phyloP scores from a whole-genome alignment of 2,797 vertebrate species.

The Enteromius argenteus region DNA sequence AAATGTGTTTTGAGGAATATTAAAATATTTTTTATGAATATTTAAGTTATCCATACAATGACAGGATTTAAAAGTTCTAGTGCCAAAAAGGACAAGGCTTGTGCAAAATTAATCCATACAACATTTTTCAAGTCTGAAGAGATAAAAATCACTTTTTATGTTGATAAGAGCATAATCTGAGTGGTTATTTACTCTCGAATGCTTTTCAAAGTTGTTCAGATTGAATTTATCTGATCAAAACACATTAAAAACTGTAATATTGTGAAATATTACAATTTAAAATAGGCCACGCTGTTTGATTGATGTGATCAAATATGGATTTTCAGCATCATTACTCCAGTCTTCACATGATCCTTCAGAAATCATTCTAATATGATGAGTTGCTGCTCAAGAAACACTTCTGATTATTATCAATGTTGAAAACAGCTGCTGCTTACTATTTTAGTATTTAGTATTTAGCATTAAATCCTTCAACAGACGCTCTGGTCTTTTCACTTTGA shows the following conservation, averaged over 20 bases:
- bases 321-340: neutral
- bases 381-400: neutral
- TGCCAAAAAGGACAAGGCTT: neutral
- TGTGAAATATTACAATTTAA: neutral
- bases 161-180: neutral
- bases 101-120: neutral
- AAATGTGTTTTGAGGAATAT: neutral
- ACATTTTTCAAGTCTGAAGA: neutral
- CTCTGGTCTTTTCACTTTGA: conserved; percentile 53
- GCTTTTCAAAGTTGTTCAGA: neutral
- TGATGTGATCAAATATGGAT: neutral
- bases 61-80: neutral
- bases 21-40: neutral
- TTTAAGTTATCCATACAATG: neutral
- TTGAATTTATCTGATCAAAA: neutral
- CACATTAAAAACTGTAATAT: neutral
- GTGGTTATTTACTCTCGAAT: neutral
- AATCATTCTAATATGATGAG: neutral
- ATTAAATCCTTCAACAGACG: conserved; percentile 53
- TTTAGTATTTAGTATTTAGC: neutral
- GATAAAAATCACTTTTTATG: neutral
- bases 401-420: neutral
- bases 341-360: neutral
- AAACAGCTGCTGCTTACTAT: neutral
- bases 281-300: neutral